Evolutionary conservation across 2,888 invertebrate genomes (phyloP).

Genomic region (Dione juno): DNA sequence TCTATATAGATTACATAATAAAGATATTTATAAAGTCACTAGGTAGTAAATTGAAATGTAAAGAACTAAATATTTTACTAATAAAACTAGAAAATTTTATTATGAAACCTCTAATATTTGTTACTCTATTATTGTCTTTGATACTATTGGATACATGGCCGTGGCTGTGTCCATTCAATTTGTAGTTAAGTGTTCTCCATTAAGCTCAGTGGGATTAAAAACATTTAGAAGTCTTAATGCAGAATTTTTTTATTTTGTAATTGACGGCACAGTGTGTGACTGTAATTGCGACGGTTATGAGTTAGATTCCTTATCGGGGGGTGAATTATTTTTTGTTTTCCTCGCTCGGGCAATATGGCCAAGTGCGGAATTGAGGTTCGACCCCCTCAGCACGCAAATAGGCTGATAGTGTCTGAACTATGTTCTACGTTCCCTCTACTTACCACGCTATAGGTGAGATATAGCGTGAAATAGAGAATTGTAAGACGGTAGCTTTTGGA

Average conservation of each 20-base stretch:
- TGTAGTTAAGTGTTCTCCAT: conserved; percentile 37
- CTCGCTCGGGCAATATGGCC: no score
- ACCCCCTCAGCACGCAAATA: no score
- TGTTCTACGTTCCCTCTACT: no score
- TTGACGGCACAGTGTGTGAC: background rate
- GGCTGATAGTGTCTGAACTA: no score
- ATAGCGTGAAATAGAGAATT: no score
- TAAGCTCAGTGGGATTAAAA: conserved; percentile 15
- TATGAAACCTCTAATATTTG: conserved; percentile 7
- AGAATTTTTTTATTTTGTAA: background rate
- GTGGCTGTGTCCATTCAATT: conserved; percentile 42
- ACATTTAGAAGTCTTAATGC: background rate
- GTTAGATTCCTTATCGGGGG: no score
- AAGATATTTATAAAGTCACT: background rate
- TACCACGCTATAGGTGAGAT: no score
- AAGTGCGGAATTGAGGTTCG: no score
- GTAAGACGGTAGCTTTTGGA: no score
- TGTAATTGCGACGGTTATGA: no score
- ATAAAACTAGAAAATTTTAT: background rate
- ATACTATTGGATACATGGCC: conserved; percentile 41
- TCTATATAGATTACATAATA: background rate
- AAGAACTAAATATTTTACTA: background rate
- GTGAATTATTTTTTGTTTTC: no score
- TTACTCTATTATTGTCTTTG: conserved; percentile 36
- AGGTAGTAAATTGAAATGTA: background rate